These are phyloP conservation scores for Calonectris borealis DNA, from an alignment of 2,113 vertebrate species.

Conservation along the genomic window DNA sequence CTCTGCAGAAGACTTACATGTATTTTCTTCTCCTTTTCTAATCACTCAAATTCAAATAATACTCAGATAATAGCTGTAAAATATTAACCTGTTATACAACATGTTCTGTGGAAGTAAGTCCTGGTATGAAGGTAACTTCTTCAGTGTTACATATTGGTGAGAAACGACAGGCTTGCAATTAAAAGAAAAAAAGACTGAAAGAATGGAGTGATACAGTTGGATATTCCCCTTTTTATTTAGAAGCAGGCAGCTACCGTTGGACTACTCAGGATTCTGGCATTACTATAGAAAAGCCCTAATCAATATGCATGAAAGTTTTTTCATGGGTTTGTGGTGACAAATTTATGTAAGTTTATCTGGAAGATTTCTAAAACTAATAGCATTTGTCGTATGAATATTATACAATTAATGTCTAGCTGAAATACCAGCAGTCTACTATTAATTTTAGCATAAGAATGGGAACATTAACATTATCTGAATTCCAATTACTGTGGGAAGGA, in stretches of 20 bases:
- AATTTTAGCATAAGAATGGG: constrained; percentile 65
- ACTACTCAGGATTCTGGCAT: constrained; percentile 12
- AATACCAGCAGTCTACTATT: constrained; percentile 61
- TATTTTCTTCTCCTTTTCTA: background rate
- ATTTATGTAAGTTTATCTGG: constrained; percentile 66
- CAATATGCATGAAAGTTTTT: constrained; percentile 38
- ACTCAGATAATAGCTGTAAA: constrained; percentile 13
- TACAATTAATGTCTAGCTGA: constrained; percentile 57
- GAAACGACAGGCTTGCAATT: background rate
- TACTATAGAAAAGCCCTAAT: constrained; percentile 30
- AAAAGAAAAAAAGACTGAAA: background rate
- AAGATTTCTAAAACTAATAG: constrained; percentile 62
- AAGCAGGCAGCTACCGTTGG: background rate
- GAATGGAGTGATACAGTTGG: background rate
- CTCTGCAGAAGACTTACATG: background rate
- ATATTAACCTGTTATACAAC: background rate
- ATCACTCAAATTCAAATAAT: background rate
- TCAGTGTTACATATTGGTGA: background rate
- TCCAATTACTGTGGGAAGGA: constrained; percentile 39
- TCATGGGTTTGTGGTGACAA: constrained; percentile 59
- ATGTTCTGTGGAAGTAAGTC: background rate
- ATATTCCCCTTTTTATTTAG: background rate
- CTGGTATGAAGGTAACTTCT: background rate
- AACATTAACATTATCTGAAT: constrained; percentile 43
- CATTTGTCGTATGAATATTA: constrained; percentile 61